Base-by-base conservation (phyloP, 2,797 vertebrate genomes). In the Hydrolagus colliei region DNA sequence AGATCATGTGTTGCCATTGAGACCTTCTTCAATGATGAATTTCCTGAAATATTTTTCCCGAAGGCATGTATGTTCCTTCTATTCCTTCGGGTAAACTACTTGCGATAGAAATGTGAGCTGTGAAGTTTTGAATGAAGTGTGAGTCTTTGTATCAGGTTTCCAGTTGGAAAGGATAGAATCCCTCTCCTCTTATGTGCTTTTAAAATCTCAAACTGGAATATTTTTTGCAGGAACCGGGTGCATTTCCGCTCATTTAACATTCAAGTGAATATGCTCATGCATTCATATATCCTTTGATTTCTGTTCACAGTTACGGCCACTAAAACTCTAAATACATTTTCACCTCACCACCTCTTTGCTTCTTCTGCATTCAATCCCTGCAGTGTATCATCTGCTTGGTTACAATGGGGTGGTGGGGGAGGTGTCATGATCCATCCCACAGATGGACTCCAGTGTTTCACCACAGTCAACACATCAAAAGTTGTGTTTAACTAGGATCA, bases 1-100 rank as follows among this genome's bases (percentile, higher is more conserved):
- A 77, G 75, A 77, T 77, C 75, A 61, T 61, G n/a, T 77, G 52
- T 77, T 61, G 75, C 75, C 41, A 61, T 77, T 77, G 75, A 41
- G 52, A n/a, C 41, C n/a, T 77, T 18, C 74, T 59, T 76, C 41
- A 16, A 59, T 52, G 35, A 77, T 77, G 13, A 61, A 77, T 77
- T 77, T 59, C 52, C 41, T 77, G 75, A 77, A 77, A 77, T 20
- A 9, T 77, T 77, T 77, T 59, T 77, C 75, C 13, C 4, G 41
- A 77, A 59, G 52, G 52, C n/a, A 77, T 61, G 41, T 77, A 20
- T 11, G 20, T 77, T 77, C 27, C 27, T 27, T 27, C 75, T 52
- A 59, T 77, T 77, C 41, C 52, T 77, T 61, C 18, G 41, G 41
- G 41, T 77, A 77, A 77, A 61, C 41, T n/a, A 52, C 20, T 77